Evolutionary conservation across 2,888 invertebrate genomes (phyloP), one percentile per base, ranked within the genome.

Genomic region (Lasioglossum calceatum): DNA sequence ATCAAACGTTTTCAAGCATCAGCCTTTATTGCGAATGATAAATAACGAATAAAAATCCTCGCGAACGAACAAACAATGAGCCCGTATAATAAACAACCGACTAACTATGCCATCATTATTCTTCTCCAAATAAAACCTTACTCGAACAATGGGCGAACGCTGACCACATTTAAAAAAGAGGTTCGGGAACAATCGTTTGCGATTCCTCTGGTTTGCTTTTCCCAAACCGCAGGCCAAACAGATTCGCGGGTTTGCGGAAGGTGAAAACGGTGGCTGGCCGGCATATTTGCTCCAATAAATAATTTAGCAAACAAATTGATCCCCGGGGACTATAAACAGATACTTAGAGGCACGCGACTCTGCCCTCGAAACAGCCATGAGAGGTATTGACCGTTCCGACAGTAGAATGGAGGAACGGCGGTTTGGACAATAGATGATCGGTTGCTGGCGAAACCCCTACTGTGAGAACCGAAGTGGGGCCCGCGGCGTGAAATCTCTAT

Each of bases 401-500:
- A 27, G 10, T 3, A 23, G 19, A 7, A 10, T 1, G 23, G 0
- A 14, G 0, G 1, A 4, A 4, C 12, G 1, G 19, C 7, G 0
- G 7, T 12, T 4, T 23, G 90, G 94, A 88, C 94, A 94, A 93
- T 92, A 88, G 64, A 81, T 91, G 79, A 81, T 79, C 93, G 67
- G 14, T 50, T 44, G 5, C 44, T 10, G 8, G 44, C 19, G 88
- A 92, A 70, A 93, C 93, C 95, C 95, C 95, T 93, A 95, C 95
- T 95, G 95, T 95, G 95, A 95, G 95, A 95, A 95, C 94, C 92
- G 85, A 92, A 92, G 91, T 92, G 93, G 93, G 93, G 92, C 94
- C 94, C 92, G 94, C 95, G 95, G 95, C 95, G 95, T 95, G 95
- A 95, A 95, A 95, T 95, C 95, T 95, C 95, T 95, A 95, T 95